Conservation (phyloP, 2,113 vertebrate species). For the Galbula dea region DNA sequence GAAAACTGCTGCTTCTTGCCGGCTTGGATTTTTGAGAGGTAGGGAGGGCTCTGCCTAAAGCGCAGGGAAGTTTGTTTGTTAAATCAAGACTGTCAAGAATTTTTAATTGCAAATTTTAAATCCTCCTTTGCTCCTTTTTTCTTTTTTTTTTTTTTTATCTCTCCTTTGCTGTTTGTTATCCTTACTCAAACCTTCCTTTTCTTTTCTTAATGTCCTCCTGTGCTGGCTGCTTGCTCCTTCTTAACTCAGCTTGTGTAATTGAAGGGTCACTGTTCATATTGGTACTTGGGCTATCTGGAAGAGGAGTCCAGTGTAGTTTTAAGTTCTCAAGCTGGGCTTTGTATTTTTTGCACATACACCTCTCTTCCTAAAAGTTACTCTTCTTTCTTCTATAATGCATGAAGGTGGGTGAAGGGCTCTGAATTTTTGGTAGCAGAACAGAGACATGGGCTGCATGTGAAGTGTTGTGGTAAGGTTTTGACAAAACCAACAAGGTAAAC, state of each 20-base stretch:
- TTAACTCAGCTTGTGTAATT: not conserved
- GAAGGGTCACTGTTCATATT: not conserved
- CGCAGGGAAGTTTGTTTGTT: constrained; percentile 6
- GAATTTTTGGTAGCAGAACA: constrained; percentile 14
- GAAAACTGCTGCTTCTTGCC: not conserved
- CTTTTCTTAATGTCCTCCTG: not conserved
- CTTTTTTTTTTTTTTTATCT: not conserved
- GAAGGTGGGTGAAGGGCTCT: constrained; percentile 32
- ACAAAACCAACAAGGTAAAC: constrained; percentile 51
- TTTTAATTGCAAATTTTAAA: not conserved
- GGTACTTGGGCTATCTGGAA: not conserved
- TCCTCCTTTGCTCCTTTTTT: not conserved
- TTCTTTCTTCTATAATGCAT: not conserved
- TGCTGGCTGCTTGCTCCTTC: not conserved
- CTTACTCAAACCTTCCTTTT: constrained; percentile 6
- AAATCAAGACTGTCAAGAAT: not conserved
- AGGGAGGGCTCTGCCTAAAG: constrained; percentile 8
- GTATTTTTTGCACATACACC: not conserved
- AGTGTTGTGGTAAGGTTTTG: constrained; percentile 49
- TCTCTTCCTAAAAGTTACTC: not conserved
- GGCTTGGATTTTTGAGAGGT: not conserved
- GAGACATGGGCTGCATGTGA: not conserved
- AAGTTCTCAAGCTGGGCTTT: not conserved
- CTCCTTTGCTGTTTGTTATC: not conserved
- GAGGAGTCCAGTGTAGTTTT: not conserved